A percentile compares a stretch with the other conserved stretches of the same genome.
These are phyloP conservation scores for Rhadina sibilatrix DNA, from an alignment of 2,113 vertebrate species.

Conservation along the genomic window DNA sequence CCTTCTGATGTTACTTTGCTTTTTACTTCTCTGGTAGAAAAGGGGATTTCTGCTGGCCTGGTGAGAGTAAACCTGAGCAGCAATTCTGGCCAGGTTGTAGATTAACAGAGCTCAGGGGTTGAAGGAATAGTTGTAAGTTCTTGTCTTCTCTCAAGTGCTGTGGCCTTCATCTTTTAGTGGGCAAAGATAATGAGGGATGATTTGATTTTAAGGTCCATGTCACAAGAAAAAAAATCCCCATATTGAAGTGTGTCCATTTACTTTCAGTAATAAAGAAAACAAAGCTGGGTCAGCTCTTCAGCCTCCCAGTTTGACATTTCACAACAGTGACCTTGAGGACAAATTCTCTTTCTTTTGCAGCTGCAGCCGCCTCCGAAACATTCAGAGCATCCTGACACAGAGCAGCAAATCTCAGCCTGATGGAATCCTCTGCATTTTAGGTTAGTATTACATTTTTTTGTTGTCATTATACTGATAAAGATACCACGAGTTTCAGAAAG, in stretches of 20 bases:
- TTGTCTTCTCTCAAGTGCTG: background rate
- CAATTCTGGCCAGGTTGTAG: background rate
- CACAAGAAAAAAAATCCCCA: background rate
- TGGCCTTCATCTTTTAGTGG: background rate
- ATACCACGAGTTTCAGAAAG: background rate
- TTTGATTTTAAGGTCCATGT: background rate
- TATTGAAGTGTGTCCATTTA: background rate
- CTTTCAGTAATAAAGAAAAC: background rate
- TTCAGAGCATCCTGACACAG: constrained; percentile 85
- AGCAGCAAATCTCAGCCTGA: constrained; percentile 82
- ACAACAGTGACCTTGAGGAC: background rate
- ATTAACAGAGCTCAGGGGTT: background rate
- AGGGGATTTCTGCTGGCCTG: background rate
- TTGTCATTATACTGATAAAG: background rate
- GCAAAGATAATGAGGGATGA: background rate
- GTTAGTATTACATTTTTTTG: constrained; percentile 58
- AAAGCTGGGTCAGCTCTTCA: background rate
- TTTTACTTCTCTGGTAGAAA: background rate
- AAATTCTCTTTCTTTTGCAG: constrained; percentile 71
- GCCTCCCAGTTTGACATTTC: background rate
- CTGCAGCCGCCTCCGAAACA: constrained; percentile 86
- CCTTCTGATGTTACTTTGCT: background rate
- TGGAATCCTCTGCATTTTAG: constrained; percentile 92
- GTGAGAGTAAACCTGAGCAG: background rate
- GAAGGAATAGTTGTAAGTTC: fast-evolving